These are phyloP conservation scores for Drosophila mulleri DNA, from an alignment of 2,888 invertebrate genomes.

Conservation along the genomic window DNA sequence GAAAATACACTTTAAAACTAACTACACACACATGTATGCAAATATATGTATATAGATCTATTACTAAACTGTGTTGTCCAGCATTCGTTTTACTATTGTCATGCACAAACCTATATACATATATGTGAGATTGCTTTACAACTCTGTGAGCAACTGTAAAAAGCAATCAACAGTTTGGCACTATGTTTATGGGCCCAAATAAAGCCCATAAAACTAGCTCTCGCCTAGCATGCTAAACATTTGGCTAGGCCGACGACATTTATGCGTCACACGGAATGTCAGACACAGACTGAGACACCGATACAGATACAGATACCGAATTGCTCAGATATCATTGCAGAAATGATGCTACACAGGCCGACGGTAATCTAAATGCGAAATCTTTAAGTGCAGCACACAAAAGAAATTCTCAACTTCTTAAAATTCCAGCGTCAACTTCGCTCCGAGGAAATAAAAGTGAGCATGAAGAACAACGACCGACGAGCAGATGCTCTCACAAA, in stretches of 20 bases:
- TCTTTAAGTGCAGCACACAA: constrained; percentile 39
- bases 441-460: constrained; percentile 20
- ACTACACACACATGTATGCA: too few relatives aligned
- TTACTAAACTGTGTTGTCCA: background rate
- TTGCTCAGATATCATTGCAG: constrained; percentile 20
- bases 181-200: constrained; percentile 34
- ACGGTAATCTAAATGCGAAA: constrained; percentile 49
- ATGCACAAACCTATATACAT: background rate
- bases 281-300: background rate
- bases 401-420: constrained; percentile 46
- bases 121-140: constrained; percentile 1
- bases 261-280: constrained; percentile 40
- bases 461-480: constrained; percentile 11
- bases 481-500: constrained; percentile 22
- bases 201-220: constrained; percentile 42
- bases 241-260: constrained; percentile 40
- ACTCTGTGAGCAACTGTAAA: constrained; percentile 11
- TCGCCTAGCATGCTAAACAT: constrained; percentile 50
- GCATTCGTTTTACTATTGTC: background rate
- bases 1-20: background rate
- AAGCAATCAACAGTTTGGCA: constrained; percentile 32
- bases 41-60: background rate
- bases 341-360: constrained; percentile 20
- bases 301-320: constrained; percentile 4
- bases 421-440: constrained; percentile 58